Base-by-base conservation (phyloP, 1,140 invertebrate species). In the Atta colombica region DNA sequence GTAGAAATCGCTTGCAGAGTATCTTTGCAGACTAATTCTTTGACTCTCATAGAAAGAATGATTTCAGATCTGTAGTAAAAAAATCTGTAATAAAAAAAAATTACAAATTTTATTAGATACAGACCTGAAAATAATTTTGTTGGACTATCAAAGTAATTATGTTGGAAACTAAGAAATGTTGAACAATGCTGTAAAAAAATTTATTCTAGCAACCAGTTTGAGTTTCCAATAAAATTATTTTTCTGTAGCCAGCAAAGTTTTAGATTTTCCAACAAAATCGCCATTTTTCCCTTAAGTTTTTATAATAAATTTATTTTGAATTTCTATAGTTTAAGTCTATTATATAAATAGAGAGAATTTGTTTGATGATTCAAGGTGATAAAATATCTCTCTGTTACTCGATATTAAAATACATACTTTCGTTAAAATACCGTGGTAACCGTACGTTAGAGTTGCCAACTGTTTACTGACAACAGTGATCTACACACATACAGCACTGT, bases 391-490 rank as follows among this genome's bases (percentile, higher is more conserved):
- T 61, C 8, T 8, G 4, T 45, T 16, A 25, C 39, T 65, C 4
- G 25, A 28, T 31, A 63, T 77, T 77, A n/a, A 49, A 25, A 49
- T 63, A 77, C 4, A 49, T 63, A 77, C 21, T 49, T 77, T 77
- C 4, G 65, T 66, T 68, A 80, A 80, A 80, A 66, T 51, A 78
- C 0, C 18, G 4, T 6, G 31, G 31, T 35, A 35, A 35, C 6
- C 31, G 12, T 3, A 31, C 1, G 28, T 80, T n/a, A 12, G 12
- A 25, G 18, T 81, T 3, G 39, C 16, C 31, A 14, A 45, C 21
- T 21, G 71, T 81, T 72, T 35, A 21, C 7, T 35, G 28, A 71
- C 60, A 31, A 39, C 39, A 39, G 58, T 65, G 18, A 25, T 49
- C 25, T 21, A 51, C 18, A 49, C n/a, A 53, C 61, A 65, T 39